Percentiles rank a stretch among this genome's conserved stretches.
Conservation (phyloP, 2,113 vertebrate species). For the Capreolus pygargus region DNA sequence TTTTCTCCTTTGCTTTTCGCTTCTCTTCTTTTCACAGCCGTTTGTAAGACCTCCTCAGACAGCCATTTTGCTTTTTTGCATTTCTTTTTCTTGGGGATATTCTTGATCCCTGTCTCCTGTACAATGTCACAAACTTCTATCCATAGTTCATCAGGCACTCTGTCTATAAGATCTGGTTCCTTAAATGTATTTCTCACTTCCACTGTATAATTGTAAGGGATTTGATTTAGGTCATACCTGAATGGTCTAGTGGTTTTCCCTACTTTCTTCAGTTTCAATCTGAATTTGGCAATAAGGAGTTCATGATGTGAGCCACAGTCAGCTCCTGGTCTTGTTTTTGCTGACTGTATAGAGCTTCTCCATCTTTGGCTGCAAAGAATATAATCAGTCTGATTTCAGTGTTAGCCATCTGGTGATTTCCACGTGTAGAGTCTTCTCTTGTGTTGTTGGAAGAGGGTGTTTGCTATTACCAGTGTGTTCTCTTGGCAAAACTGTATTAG, state of each 20-base stretch:
- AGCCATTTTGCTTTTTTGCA: background rate
- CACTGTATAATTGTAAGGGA: background rate
- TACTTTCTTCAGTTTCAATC: background rate
- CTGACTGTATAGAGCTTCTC: background rate
- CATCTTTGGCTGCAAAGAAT: background rate
- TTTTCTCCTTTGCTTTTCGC: background rate
- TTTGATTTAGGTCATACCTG: background rate
- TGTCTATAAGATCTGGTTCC: background rate
- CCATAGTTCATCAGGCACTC: background rate
- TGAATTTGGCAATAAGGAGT: background rate
- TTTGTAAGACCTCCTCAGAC: background rate
- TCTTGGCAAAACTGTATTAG: background rate
- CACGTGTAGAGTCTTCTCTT: background rate
- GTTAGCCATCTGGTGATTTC: background rate
- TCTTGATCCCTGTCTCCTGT: background rate
- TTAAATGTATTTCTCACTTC: background rate
- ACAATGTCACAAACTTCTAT: background rate
- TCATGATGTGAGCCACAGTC: background rate
- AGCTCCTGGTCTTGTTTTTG: background rate
- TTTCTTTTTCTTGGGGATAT: background rate
- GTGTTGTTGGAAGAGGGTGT: background rate
- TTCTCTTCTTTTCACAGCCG: background rate
- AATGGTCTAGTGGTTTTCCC: background rate
- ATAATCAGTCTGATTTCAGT: fast-evolving
- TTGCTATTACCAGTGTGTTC: background rate